Percentiles rank a stretch among this genome's conserved stretches.
Conservation (phyloP, 1,140 invertebrate species). For the Procambarus clarkii region DNA sequence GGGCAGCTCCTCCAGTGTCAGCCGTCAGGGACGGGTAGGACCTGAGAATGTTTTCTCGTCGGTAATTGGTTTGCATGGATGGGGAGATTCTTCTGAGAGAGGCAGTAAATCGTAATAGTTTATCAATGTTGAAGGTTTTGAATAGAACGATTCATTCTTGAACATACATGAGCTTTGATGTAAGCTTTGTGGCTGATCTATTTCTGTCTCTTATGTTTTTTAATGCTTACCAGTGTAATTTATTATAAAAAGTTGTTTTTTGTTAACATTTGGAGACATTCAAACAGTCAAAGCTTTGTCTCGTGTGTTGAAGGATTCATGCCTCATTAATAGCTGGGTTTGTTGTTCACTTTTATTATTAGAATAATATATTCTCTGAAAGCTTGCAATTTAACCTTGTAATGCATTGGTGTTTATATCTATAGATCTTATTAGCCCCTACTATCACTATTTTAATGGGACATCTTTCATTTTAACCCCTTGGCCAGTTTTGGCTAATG, state of each 20-base stretch:
- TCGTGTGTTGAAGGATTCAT: neutral
- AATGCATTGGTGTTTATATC: conserved; percentile 2
- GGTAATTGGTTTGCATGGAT: conserved; percentile 10
- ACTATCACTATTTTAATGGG: neutral
- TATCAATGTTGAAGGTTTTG: conserved; percentile 1
- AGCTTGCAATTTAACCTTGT: conserved; percentile 2
- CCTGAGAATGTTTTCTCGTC: neutral
- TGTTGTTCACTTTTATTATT: neutral
- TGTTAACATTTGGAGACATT: no score
- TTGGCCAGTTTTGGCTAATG: no score
- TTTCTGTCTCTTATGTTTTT: no score
- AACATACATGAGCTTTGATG: conserved; percentile 4
- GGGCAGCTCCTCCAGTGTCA: conserved; percentile 1
- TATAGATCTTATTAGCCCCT: neutral
- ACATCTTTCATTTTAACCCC: neutral
- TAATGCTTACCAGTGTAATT: no score
- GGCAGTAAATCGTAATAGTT: neutral
- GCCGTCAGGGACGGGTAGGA: neutral
- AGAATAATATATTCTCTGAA: neutral
- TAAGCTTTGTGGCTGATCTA: neutral
- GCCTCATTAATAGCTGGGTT: neutral
- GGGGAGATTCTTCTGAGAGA: conserved; percentile 4
- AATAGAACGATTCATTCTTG: neutral
- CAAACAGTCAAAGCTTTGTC: neutral
- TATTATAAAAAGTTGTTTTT: no score